These are phyloP conservation scores for Trissonchulus latispiculum DNA, from an alignment of 2,888 invertebrate genomes.

Conservation along the genomic window DNA sequence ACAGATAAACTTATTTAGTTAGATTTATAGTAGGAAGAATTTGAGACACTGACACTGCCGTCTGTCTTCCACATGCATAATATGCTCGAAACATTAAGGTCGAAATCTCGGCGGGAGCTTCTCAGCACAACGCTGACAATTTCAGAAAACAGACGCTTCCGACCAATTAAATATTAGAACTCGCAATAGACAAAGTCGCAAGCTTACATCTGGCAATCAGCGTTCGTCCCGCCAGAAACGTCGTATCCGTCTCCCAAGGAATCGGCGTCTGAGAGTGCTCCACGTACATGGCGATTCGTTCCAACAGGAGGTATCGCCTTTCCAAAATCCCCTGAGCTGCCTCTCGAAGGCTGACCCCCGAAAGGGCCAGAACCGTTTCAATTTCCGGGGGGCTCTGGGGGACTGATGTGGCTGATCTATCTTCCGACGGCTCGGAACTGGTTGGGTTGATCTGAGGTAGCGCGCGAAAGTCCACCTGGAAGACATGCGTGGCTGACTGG, in stretches of 20 bases:
- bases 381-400: not conserved
- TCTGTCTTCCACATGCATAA: too few species aligned
- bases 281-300: constrained; percentile 56
- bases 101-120: too few species aligned
- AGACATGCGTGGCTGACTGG: not conserved
- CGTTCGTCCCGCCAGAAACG: constrained; percentile 58
- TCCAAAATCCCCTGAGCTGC: constrained; percentile 57
- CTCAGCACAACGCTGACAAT: too few species aligned
- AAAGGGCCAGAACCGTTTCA: constrained; percentile 16
- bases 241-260: constrained; percentile 55
- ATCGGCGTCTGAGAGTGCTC: constrained; percentile 58
- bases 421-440: not conserved
- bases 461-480: not conserved
- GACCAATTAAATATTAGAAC: too few species aligned
- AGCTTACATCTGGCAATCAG: constrained; percentile 58
- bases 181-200: too few species aligned
- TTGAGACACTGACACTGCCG: too few species aligned
- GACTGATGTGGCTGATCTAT: too few species aligned
- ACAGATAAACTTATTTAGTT: too few species aligned
- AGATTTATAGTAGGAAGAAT: too few species aligned
- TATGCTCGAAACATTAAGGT: too few species aligned
- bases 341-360: constrained; percentile 51
- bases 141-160: too few species aligned
- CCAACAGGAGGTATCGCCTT: constrained; percentile 57
- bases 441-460: not conserved